Conservation (phyloP, 2,888 invertebrate genomes). For the Heliconius ismenius region DNA sequence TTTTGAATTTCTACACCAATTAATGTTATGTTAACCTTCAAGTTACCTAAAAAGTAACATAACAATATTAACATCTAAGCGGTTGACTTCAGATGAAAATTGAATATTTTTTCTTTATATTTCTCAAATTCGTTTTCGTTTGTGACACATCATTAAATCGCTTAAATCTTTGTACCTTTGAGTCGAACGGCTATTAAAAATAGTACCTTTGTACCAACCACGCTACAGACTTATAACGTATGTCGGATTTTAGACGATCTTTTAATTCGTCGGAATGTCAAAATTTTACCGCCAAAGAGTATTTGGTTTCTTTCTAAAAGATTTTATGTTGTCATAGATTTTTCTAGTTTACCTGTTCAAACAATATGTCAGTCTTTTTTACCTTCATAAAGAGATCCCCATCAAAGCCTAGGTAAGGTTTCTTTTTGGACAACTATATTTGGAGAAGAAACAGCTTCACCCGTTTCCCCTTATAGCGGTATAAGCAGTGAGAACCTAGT, state of each 20-base stretch:
- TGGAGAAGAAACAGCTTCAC: not conserved
- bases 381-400: not conserved
- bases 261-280: not conserved
- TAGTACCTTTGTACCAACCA: not conserved
- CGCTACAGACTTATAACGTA: not conserved
- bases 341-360: not conserved
- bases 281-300: not conserved
- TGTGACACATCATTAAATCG: conserved; percentile 4
- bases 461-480: too few species aligned
- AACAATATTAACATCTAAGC: not conserved
- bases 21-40: not conserved
- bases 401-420: not conserved
- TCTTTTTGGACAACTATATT: not conserved
- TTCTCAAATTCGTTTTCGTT: not conserved
- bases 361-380: not conserved
- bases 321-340: not conserved
- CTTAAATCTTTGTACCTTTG: not conserved
- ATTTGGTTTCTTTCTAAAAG: not conserved
- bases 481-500: too few species aligned
- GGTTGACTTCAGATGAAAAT: not conserved
- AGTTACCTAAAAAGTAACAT: not conserved
- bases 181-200: not conserved
- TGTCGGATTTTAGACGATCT: not conserved
- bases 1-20: too few species aligned
- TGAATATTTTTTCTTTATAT: not conserved